These are phyloP conservation scores for Lagorchestes hirsutus DNA, from an alignment of 2,797 vertebrate genomes.

Conservation along the genomic window DNA sequence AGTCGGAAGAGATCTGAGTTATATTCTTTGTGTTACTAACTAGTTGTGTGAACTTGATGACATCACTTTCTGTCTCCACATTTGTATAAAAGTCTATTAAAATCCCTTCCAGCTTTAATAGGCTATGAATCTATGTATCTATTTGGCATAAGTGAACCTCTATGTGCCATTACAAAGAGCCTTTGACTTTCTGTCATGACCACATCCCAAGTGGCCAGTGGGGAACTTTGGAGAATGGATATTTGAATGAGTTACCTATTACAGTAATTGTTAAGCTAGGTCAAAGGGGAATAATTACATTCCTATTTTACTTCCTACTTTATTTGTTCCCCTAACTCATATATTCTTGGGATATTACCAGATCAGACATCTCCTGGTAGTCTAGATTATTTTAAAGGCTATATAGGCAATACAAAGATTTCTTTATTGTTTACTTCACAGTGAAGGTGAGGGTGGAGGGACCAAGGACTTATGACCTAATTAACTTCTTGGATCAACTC, in stretches of 20 bases:
- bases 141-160: background rate
- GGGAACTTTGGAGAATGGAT: background rate
- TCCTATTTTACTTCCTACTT: background rate
- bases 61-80: background rate
- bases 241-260: background rate
- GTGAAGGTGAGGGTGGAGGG: background rate
- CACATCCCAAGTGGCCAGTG: fast-evolving
- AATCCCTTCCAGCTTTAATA: background rate
- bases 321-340: too few species aligned
- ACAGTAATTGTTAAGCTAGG: background rate
- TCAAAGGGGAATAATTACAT: fast-evolving
- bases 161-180: background rate
- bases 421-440: background rate
- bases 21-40: background rate
- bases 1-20: background rate
- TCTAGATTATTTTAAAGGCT: background rate
- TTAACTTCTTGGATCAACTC: background rate
- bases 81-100: background rate
- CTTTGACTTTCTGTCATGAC: background rate
- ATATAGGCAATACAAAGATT: background rate
- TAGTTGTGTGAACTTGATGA: background rate
- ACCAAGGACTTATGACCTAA: background rate
- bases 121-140: background rate
- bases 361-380: background rate
- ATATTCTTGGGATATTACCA: background rate